These are phyloP conservation scores for Mohoua ochrocephala DNA, from an alignment of 2,113 vertebrate species.

Conservation along the genomic window DNA sequence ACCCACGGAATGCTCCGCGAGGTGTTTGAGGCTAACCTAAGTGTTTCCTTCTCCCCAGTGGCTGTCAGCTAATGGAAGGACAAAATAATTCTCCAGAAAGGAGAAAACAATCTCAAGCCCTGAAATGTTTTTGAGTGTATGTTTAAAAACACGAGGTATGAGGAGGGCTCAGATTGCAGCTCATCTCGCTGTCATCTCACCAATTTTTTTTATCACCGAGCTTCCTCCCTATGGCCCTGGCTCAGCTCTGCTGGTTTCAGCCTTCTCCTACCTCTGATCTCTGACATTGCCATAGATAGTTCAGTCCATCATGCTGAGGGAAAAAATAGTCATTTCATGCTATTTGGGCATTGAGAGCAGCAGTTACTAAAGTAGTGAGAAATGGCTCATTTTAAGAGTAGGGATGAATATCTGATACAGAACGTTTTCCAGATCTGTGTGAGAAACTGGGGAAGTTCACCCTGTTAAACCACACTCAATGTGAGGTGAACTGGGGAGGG, in stretches of 20 bases:
- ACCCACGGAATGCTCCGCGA: background rate
- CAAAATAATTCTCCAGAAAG: constrained; percentile 17
- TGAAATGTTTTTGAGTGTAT: background rate
- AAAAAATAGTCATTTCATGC: background rate
- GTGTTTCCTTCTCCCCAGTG: background rate
- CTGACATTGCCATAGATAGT: background rate
- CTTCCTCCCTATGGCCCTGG: background rate
- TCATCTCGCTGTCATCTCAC: constrained; percentile 1
- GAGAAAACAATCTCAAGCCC: constrained; percentile 3
- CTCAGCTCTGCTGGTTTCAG: background rate
- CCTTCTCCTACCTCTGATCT: background rate
- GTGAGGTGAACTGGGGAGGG: background rate
- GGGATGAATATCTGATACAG: background rate
- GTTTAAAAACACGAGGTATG: background rate
- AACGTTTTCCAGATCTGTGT: background rate
- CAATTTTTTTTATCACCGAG: background rate
- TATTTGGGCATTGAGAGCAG: background rate
- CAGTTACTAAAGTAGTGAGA: background rate
- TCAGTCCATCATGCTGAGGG: background rate
- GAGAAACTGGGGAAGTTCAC: background rate
- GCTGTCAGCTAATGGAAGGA: constrained; percentile 35
- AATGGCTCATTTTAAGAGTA: background rate
- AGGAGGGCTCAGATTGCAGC: background rate
- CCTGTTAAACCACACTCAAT: background rate
- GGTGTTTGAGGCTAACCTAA: constrained; percentile 45